phyloP scores from a whole-genome alignment of 2,113 vertebrate genomes.

The Gallinago media region DNA sequence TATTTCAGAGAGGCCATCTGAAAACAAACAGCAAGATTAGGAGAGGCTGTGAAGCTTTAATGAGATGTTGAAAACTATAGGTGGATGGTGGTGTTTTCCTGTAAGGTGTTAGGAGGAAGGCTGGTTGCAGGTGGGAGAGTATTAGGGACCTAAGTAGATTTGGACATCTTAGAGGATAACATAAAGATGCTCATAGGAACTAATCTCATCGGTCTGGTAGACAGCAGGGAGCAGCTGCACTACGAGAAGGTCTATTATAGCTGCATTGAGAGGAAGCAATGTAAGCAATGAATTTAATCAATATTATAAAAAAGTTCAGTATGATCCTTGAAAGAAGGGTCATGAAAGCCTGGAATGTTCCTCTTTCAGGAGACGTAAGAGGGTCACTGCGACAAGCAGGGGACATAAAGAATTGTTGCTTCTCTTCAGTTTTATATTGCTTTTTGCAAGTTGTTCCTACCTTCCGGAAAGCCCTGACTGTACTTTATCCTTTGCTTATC shows the following conservation, averaged over 20 bases:
- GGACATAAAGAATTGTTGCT: background rate
- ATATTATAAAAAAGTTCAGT: background rate
- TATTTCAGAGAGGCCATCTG: background rate
- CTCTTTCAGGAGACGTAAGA: background rate
- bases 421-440: background rate
- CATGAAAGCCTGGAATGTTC: background rate
- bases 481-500: conserved; percentile 36
- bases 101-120: background rate
- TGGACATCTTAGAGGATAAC: background rate
- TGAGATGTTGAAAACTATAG: background rate
- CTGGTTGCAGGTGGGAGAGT: background rate
- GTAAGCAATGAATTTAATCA: background rate
- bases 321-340: background rate
- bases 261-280: background rate
- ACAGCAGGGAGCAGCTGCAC: background rate
- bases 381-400: background rate
- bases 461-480: background rate
- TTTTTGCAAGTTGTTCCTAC: background rate
- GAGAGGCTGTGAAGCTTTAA: background rate
- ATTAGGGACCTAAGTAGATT: background rate
- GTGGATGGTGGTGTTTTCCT: background rate
- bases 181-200: background rate
- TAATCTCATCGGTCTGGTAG: background rate
- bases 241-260: background rate
- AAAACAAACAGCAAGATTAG: background rate